Base-by-base conservation (phyloP, 2,113 vertebrate genomes). In the Gnathonemus echidnorhynchus region DNA sequence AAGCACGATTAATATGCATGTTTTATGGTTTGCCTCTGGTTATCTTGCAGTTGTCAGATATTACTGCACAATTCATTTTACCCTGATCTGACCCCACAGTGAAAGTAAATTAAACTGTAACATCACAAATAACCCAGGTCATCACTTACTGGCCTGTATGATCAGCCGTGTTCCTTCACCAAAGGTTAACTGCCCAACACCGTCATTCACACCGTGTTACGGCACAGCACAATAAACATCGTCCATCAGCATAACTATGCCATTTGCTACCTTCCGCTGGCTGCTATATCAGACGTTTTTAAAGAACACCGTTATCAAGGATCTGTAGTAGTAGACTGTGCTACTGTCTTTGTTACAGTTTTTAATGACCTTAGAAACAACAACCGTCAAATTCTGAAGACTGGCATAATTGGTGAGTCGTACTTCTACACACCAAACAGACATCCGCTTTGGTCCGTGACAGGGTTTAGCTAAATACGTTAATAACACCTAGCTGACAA, bases 151-250 rank as follows among this genome's bases (percentile, higher is more conserved):
- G 39, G 58, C 0, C 15, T 70, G 42, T 45, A 88, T 24, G 42
- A 70, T 11, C 48, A 89, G 48, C 4, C 39, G 77, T 39, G 88
- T 89, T 35, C 88, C 88, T 42, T 45, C 50, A 31, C 88, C 80
- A 48, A 90, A 86, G 13, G 58, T 31, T 3, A 90, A 53, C 31
- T 83, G 84, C n/a, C 58, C 58, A 27, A 42, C 39, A 3, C 53
- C 52, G 5, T 8, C 27, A 58, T 49, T 49, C 52, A 90, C 89
- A 90, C 83, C 19, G 13, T 88, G 77, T 46, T 42, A 53, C 6
- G 21, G 11, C 3, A 3, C 86, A 27, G 50, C 45, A 35, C 35
- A 88, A 80, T 24, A 46, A 62, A 62, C 35, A 21, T 50, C 6
- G 2, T 62, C 56, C 56, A 24, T 58, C 56, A 3, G 0, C 9